Evolutionary conservation across 53 echinoderm and acorn worm genomes (phyloP), one percentile per base, ranked within the genome.

Genomic region (Pentamera pediparva): DNA sequence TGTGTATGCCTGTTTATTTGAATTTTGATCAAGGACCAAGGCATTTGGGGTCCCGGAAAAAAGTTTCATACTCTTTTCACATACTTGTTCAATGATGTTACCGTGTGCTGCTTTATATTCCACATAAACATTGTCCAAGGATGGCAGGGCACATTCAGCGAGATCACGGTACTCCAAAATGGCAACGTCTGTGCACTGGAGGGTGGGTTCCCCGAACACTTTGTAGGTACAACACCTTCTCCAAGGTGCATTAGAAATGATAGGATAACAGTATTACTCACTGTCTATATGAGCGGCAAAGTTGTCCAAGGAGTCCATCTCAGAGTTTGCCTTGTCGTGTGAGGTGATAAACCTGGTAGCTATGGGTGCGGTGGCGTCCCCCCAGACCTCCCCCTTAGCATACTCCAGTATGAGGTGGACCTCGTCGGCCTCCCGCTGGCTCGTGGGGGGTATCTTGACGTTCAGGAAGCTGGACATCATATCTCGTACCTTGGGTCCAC

Each of bases 341-440:
- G 98, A 92, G 13, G 91, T 88, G 39, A 98, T 98, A 34, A 92
- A 86, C 4, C 98, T 67, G 4, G 98, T 98, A 0, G 91, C 98
- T 2, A 92, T 80, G 20, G 85, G 86, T 25, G 91, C 57, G 22
- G 71, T 65, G 24, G 53, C 36, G 21, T 74, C 69, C 2, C 91
- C 91, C 98, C 98, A 98, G 29, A 57, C 79, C 35, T 91, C 98
- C 18, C 89, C 86, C 27, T 81, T 79, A 40, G 86, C 83, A 78
- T 90, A 98, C 75, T 98, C 98, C 89, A 98, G 85, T 65, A 98
- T 98, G 9, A 98, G 86, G 37, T 98, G 98, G 1, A 98, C 78
- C 57, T 98, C 98, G 51, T 98, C 98, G 30, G 59, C 65, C 12
- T 77, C 83, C 47, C 58, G 55, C 37, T 51, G 40, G 39, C 89